These are phyloP conservation scores for Tortrix viridana DNA, from an alignment of 2,888 invertebrate genomes.

Conservation along the genomic window DNA sequence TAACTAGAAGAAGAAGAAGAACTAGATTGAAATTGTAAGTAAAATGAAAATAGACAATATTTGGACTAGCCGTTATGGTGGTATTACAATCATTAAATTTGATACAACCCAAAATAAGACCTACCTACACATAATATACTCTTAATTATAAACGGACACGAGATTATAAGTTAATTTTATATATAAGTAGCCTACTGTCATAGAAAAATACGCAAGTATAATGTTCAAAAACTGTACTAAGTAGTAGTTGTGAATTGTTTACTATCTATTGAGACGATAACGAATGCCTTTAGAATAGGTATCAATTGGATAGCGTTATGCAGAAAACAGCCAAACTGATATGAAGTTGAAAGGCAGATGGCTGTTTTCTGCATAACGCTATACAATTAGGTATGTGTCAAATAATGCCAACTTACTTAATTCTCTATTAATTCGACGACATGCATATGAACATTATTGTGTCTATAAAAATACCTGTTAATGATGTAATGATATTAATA, in stretches of 20 bases:
- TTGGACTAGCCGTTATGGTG: constrained; percentile 19
- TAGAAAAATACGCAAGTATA: constrained; percentile 55
- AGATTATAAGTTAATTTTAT: constrained; percentile 11
- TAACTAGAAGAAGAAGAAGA: too few relatives aligned
- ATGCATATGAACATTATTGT: background rate
- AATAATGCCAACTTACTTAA: background rate
- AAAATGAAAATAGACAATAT: constrained; percentile 8
- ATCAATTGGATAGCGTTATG: too few relatives aligned
- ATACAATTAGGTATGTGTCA: too few relatives aligned
- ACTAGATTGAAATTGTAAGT: constrained; percentile 4
- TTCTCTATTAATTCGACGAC: background rate
- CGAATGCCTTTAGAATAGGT: background rate
- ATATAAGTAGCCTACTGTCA: constrained; percentile 44
- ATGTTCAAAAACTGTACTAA: constrained; percentile 68
- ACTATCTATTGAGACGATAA: background rate
- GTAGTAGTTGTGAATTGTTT: background rate
- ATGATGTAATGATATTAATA: too few relatives aligned
- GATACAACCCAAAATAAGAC: background rate
- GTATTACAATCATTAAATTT: constrained; percentile 11
- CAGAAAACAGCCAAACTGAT: too few relatives aligned
- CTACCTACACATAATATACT: constrained; percentile 11
- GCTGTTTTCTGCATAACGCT: too few relatives aligned
- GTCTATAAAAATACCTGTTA: background rate
- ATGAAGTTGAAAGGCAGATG: too few relatives aligned
- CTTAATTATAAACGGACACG: constrained; percentile 13